Evolutionary conservation across 2,113 vertebrate genomes (phyloP).

Genomic region (Notechis scutatus): DNA sequence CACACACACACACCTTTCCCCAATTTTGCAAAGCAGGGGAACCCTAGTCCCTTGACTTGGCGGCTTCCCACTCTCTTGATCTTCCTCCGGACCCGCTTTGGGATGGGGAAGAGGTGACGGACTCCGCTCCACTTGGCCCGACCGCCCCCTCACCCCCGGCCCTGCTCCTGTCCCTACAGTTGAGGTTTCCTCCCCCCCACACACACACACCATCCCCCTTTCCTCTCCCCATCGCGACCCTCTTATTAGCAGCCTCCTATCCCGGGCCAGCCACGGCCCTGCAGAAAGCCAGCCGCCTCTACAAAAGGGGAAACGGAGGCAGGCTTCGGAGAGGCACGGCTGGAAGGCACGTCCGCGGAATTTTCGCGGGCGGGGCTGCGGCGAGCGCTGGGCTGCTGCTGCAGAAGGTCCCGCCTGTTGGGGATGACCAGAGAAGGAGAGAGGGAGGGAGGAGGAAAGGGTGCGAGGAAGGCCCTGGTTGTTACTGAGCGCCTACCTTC

Average conservation of each 20-base stretch:
- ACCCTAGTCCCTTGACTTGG: not conserved
- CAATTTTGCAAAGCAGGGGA: not conserved
- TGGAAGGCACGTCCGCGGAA: not conserved
- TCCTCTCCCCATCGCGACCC: not conserved
- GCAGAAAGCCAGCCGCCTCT: not conserved
- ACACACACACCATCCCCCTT: too few relatives aligned
- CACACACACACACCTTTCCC: not conserved
- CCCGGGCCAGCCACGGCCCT: not conserved
- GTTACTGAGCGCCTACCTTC: not conserved
- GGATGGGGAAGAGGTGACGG: not conserved
- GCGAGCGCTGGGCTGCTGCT: not conserved
- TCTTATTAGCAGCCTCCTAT: not conserved
- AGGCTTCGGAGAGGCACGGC: not conserved
- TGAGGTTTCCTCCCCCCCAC: accelerated
- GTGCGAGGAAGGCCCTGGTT: not conserved
- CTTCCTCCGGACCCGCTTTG: not conserved
- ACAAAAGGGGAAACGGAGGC: not conserved
- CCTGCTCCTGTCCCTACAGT: not conserved
- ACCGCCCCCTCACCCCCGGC: not conserved
- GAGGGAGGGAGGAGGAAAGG: not conserved
- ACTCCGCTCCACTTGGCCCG: too few relatives aligned
- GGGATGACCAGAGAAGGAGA: not conserved
- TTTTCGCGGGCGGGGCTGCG: not conserved
- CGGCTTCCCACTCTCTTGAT: not conserved
- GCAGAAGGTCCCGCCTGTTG: not conserved